phyloP scores from a whole-genome alignment of 1,140 invertebrate genomes.

The Geopemphigus sp. region DNA sequence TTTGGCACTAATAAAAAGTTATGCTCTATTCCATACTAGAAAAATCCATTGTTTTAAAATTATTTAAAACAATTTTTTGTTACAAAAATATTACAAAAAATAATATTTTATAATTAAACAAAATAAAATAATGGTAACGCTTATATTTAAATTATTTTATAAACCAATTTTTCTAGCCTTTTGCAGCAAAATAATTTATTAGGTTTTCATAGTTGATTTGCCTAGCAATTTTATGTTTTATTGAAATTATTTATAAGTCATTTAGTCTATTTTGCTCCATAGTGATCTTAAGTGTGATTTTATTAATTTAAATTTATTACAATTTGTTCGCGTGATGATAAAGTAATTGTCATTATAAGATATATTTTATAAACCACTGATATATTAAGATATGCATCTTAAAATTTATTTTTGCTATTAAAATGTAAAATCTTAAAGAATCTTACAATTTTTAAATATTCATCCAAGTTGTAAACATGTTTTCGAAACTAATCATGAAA shows the following conservation, averaged over 20 bases:
- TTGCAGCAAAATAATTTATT: not conserved
- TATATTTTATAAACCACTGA: not conserved
- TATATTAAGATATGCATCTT: not conserved
- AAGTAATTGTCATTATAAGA: not conserved
- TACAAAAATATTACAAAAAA: too few relatives aligned
- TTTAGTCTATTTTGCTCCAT: not conserved
- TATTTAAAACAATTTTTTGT: too few relatives aligned
- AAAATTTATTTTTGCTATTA: not conserved
- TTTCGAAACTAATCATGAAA: slow-evolving; percentile 31
- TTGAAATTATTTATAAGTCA: not conserved
- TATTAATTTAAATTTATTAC: not conserved
- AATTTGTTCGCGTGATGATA: not conserved
- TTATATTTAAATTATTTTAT: not conserved
- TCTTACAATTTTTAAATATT: not conserved
- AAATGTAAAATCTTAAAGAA: slow-evolving; percentile 6
- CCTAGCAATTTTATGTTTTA: not conserved
- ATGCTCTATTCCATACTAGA: too few relatives aligned
- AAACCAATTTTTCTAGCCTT: not conserved
- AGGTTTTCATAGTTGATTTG: not conserved
- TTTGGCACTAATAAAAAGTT: too few relatives aligned
- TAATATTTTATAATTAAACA: too few relatives aligned
- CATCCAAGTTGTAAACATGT: not conserved
- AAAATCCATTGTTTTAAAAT: too few relatives aligned
- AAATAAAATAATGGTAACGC: too few relatives aligned
- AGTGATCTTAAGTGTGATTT: not conserved